Evolutionary conservation across 1,140 invertebrate species (phyloP).

Genomic region (Neodiprion virginianus): DNA sequence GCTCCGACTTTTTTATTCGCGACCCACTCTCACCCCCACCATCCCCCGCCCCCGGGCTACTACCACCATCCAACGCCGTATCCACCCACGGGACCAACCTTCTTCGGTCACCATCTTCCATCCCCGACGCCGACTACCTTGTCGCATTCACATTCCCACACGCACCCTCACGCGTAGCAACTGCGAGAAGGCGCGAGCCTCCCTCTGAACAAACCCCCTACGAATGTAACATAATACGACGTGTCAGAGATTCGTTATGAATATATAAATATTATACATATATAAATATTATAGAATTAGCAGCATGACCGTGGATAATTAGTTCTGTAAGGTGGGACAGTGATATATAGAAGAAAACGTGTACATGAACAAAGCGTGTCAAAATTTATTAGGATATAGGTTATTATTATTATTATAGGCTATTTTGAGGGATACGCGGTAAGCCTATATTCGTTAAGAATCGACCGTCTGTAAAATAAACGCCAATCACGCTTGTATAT

Average conservation of each 20-base stretch:
- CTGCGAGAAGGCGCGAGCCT: not conserved
- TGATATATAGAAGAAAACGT: not conserved
- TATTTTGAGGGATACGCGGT: not conserved
- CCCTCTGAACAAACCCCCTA: not conserved
- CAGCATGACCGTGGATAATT: not conserved
- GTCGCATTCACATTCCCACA: conserved; percentile 3
- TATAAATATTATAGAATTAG: not conserved
- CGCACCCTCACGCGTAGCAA: conserved; percentile 6
- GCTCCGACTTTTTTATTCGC: conserved; percentile 56
- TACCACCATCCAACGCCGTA: conserved; percentile 49
- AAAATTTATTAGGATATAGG: no score
- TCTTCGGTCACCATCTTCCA: conserved; percentile 49
- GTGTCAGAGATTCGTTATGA: conserved; percentile 4
- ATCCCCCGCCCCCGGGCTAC: conserved; percentile 44
- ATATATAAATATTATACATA: conserved; percentile 8
- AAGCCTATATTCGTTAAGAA: not conserved
- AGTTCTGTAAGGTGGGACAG: not conserved
- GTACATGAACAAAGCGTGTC: no score
- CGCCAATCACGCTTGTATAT: conserved; percentile 58
- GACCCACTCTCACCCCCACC: conserved; percentile 53
- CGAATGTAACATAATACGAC: not conserved
- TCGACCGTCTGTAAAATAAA: conserved; percentile 55
- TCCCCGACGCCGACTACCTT: not conserved
- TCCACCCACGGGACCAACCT: conserved; percentile 51
- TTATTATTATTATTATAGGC: no score